Base-by-base conservation (phyloP, 1,140 invertebrate species). In the Hylyphantes graminicola region DNA sequence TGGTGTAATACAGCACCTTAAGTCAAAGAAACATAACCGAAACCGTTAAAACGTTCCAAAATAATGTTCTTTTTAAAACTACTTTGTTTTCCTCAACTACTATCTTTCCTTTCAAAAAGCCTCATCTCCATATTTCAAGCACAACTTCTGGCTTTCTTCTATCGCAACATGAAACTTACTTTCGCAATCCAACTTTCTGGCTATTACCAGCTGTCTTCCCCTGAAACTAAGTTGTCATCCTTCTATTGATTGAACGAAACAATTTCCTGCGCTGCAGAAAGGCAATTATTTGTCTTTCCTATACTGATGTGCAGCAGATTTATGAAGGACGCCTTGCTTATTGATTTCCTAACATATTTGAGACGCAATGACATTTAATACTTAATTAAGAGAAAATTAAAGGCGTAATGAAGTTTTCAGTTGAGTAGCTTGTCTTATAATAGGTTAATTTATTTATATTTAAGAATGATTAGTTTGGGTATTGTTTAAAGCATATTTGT, bases 251-350 rank as follows among this genome's bases (percentile, higher is more conserved):
- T 73, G 50, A 73, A 73, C 51, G 50, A 73, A 55, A 73, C 70
- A 73, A 73, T 73, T 73, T 73, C 70, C 70, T 21, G 70, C 48
- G 48, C 51, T 70, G 50, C 67, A 70, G 67, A 53, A 35, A 70
- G 70, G 70, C 70, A 73, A 73, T 73, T 73, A 73, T 73, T 73
- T 73, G 70, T 73, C 35, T 35, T 35, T 73, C 70, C 53, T 51
- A 50, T 51, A 51, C 67, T n/a, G 70, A 73, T 70, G 70, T 15
- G 70, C 70, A n/a, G 21, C 17, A 54, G 70, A 73, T 73, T 73
- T 73, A 73, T 73, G 70, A 73, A 73, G 70, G 70, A 51, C 54
- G 21, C 53, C 12, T 55, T 73, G 54, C 70, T 73, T 73, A 73
- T 73, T 73, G 53, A 73, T 73, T 35, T 35, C 35, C 35, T 35